Percentiles rank a stretch among this genome's conserved stretches.
Conservation (phyloP, 2,888 invertebrate genomes). For the Hirtodrosophila duncani region DNA sequence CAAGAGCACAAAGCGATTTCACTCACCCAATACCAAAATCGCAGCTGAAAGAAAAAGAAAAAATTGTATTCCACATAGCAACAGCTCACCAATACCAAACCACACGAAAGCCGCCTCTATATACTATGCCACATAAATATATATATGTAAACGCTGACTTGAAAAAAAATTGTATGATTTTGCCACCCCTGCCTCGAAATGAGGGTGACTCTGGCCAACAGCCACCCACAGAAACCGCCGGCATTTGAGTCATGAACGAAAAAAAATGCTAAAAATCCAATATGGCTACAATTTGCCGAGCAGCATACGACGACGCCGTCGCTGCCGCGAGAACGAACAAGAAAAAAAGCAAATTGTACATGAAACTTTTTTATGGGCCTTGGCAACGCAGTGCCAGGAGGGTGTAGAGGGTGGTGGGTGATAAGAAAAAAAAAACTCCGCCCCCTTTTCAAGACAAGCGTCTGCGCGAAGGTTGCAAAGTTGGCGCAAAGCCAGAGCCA, state of each 20-base stretch:
- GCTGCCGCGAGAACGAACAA: constrained; percentile 10
- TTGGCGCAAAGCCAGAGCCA: constrained; percentile 51
- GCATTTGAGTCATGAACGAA: constrained; percentile 62
- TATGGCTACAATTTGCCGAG: constrained; percentile 70
- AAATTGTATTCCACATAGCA: constrained; percentile 55
- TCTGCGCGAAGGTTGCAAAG: constrained; percentile 69
- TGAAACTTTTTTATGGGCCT: constrained; percentile 56
- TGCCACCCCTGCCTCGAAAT: constrained; percentile 28
- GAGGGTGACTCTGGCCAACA: constrained; percentile 37
- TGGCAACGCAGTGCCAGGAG: constrained; percentile 12
- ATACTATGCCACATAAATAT: too few species aligned
- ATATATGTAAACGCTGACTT: constrained; percentile 61
- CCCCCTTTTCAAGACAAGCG: constrained; percentile 76
- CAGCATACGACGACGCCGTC: background rate
- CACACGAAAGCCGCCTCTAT: constrained; percentile 46
- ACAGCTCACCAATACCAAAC: constrained; percentile 46
- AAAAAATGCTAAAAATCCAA: constrained; percentile 67
- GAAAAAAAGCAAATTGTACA: constrained; percentile 54
- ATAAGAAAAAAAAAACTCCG: constrained; percentile 74
- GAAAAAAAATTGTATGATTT: constrained; percentile 28
- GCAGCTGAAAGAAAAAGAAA: constrained; percentile 50
- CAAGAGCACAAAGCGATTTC: background rate
- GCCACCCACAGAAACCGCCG: constrained; percentile 57
- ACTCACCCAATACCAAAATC: constrained; percentile 39
- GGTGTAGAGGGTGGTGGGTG: background rate